Percentiles rank a stretch among this genome's conserved stretches.
Conservation (phyloP, 2,888 invertebrate genomes). For the Dicroscelio sp. region DNA sequence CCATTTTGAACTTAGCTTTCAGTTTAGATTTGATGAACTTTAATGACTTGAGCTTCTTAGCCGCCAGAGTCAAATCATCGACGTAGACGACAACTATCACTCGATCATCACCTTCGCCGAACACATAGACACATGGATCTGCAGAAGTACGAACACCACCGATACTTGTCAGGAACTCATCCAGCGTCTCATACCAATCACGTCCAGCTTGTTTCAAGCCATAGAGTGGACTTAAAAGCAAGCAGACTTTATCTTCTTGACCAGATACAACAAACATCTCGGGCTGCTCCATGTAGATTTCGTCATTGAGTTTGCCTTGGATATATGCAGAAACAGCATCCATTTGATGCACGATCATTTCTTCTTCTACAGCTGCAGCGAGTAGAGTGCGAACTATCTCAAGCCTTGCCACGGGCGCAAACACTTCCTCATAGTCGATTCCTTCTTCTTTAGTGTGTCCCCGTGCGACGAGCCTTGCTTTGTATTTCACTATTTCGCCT, state of each 20-base stretch:
- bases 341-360: slow-evolving; percentile 71
- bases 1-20: slow-evolving; percentile 71
- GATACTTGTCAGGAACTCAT: slow-evolving; percentile 25
- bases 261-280: slow-evolving; percentile 59
- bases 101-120: slow-evolving; percentile 42
- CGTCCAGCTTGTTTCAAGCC: slow-evolving; percentile 35
- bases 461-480: background rate
- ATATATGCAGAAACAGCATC: slow-evolving; percentile 77
- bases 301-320: slow-evolving; percentile 60
- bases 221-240: slow-evolving; percentile 36
- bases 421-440: slow-evolving; percentile 68
- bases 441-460: slow-evolving; percentile 40
- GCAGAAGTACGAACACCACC: slow-evolving; percentile 49
- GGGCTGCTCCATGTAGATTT: slow-evolving; percentile 69
- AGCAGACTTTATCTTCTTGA: slow-evolving; percentile 76
- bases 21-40: slow-evolving; percentile 63
- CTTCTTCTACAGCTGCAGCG: slow-evolving; percentile 80
- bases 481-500: background rate
- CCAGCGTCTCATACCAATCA: slow-evolving; percentile 47
- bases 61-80: slow-evolving; percentile 60
- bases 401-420: slow-evolving; percentile 31
- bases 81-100: slow-evolving; percentile 53
- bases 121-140: slow-evolving; percentile 79
- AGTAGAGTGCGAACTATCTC: slow-evolving; percentile 67
- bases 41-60: slow-evolving; percentile 50